Evolutionary conservation across 2,888 invertebrate genomes (phyloP), one percentile per base, ranked within the genome.

Genomic region (Trypoxylon attenuatum): DNA sequence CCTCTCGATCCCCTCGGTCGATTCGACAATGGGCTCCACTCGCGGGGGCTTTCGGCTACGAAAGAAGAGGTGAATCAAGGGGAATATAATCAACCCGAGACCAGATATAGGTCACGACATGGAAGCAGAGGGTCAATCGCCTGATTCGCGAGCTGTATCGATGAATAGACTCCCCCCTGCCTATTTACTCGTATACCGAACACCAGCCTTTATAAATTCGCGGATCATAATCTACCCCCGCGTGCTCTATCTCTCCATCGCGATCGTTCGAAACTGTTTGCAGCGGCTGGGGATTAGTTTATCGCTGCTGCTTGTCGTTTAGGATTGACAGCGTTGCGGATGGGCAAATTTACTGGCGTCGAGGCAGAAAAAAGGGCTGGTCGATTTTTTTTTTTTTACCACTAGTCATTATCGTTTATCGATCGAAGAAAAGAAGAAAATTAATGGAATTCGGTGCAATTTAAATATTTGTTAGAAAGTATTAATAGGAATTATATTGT

Each of bases 81-180:
- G 69, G 60, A 50, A 53, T 13, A 58, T 69, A 69, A 70, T 65
- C 71, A 66, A 58, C 62, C 71, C 60, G 16, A 19, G 13, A 23
- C 22, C 38, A 64, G 72, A 82, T 82, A 62, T 82, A 67, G 82
- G 81, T 79, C 79, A 80, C 70, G 65, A 69, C 33, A 33, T 10
- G 8, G 33, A 10, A 5, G 13, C n/a, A 29, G 33, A 33, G 33
- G 33, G 33, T 27, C 33, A 33, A n/a, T 27, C 27, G 5, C 27
- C 10, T 33, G 33, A 10, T 33, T 33, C 8, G 10, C 33, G 13
- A 33, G 33, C 13, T 10, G 13, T 13, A 33, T 13, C n/a, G 13
- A 10, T 33, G n/a, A 6, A 6, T 33, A 5, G 13, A 10, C 15
- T 47, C 27, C 19, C 10, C 13, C 33, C 33, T 16, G 6, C 16